These are phyloP conservation scores for Mystacornis crossleyi DNA, from an alignment of 2,113 vertebrate genomes.

Conservation along the genomic window DNA sequence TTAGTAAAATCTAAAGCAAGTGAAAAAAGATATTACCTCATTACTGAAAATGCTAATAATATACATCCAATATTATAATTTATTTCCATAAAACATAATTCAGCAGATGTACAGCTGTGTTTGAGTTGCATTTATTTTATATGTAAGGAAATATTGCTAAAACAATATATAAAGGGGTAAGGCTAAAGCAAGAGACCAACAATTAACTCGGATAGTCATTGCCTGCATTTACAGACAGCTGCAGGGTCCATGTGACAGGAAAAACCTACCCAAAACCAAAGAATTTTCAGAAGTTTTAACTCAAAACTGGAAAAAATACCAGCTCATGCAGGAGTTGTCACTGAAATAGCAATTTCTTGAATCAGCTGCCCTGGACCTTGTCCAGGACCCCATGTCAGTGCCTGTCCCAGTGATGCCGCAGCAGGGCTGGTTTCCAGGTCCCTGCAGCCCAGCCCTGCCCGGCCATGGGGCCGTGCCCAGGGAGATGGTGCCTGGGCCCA, in stretches of 20 bases:
- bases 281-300: not conserved
- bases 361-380: not conserved
- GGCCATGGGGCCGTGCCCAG: no score
- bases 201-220: not conserved
- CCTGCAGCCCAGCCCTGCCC: not conserved
- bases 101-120: not conserved
- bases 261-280: not conserved
- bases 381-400: fast-evolving
- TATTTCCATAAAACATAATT: not conserved
- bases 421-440: fast-evolving
- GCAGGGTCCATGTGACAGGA: not conserved
- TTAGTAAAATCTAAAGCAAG: not conserved
- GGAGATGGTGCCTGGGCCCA: fast-evolving
- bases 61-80: not conserved
- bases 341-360: not conserved
- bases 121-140: not conserved
- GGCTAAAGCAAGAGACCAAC: not conserved
- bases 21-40: not conserved
- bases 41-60: not conserved
- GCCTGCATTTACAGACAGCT: not conserved
- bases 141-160: not conserved
- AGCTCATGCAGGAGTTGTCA: not conserved
- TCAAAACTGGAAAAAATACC: not conserved
- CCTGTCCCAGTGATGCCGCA: fast-evolving
- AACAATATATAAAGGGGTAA: not conserved